phyloP scores from a whole-genome alignment of 1,140 invertebrate species.

The Xylocopa sonorina region DNA sequence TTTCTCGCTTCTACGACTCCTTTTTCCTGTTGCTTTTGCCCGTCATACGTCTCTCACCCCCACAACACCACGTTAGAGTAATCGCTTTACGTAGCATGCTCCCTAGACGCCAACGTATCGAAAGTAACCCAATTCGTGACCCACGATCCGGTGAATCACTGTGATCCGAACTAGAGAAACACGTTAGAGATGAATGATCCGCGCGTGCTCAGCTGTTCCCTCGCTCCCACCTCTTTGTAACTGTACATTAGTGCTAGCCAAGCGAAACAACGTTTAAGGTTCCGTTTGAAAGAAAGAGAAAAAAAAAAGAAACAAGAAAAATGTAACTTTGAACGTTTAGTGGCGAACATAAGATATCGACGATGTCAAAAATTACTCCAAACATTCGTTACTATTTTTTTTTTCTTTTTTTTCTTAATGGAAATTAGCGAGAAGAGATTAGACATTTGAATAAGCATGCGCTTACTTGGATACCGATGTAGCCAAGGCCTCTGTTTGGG shows the following conservation, averaged over 20 bases:
- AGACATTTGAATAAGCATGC: too few relatives aligned
- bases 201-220: slow-evolving; percentile 32
- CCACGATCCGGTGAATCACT: background rate
- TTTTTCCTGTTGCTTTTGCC: slow-evolving; percentile 32
- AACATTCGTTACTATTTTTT: too few relatives aligned
- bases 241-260: slow-evolving; percentile 23
- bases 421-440: too few relatives aligned
- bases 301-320: too few relatives aligned
- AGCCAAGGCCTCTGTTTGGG: background rate
- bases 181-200: slow-evolving; percentile 29
- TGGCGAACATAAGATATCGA: background rate
- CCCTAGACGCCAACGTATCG: background rate
- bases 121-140: background rate
- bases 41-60: slow-evolving; percentile 14
- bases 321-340: slow-evolving; percentile 2
- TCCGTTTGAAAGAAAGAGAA: background rate
- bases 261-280: background rate
- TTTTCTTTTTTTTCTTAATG: too few relatives aligned
- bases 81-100: slow-evolving; percentile 43
- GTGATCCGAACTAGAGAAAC: slow-evolving; percentile 1
- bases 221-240: slow-evolving; percentile 26
- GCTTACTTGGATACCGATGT: slow-evolving; percentile 16
- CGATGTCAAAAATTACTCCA: background rate
- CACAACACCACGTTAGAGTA: slow-evolving; percentile 16
- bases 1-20: slow-evolving; percentile 26